Conservation (phyloP, 1,140 invertebrate species). For the Melanaphis sacchari region DNA sequence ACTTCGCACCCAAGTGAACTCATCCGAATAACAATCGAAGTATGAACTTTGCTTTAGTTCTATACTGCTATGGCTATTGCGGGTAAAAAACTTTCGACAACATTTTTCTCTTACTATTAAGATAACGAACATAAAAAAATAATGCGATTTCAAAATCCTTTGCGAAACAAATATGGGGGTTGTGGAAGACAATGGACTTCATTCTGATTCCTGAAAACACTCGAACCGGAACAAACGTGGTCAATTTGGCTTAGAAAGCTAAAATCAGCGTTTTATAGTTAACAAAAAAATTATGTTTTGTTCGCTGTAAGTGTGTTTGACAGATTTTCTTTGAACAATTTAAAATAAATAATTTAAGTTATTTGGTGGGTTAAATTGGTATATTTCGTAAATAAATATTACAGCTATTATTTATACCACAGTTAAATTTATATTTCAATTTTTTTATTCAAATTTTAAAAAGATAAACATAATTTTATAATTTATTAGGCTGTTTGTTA, state of each 20-base stretch:
- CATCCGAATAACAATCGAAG: conserved; percentile 27
- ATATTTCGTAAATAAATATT: neutral
- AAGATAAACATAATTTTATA: neutral
- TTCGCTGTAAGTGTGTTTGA: conserved; percentile 37
- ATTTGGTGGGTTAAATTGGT: neutral
- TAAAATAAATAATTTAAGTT: conserved; percentile 20
- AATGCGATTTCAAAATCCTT: conserved; percentile 31
- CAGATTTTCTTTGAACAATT: conserved; percentile 8
- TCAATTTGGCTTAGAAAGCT: conserved; percentile 21
- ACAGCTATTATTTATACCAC: neutral
- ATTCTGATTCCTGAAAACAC: conserved; percentile 29
- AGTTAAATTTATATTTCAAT: neutral
- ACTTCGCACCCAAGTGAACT: conserved; percentile 41
- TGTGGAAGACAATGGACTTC: conserved; percentile 28
- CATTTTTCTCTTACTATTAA: conserved; percentile 28
- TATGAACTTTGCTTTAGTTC: conserved; percentile 35
- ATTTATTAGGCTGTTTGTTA: neutral
- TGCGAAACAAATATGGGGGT: conserved; percentile 26
- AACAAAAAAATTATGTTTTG: conserved; percentile 41
- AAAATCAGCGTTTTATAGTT: conserved; percentile 31
- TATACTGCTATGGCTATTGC: neutral
- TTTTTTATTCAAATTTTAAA: neutral
- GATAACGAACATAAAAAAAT: conserved; percentile 34
- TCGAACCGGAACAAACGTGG: conserved; percentile 32
- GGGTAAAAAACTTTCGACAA: conserved; percentile 27